These are phyloP conservation scores for Sparidentex hasta DNA, from an alignment of 2,797 vertebrate genomes.

Conservation along the genomic window DNA sequence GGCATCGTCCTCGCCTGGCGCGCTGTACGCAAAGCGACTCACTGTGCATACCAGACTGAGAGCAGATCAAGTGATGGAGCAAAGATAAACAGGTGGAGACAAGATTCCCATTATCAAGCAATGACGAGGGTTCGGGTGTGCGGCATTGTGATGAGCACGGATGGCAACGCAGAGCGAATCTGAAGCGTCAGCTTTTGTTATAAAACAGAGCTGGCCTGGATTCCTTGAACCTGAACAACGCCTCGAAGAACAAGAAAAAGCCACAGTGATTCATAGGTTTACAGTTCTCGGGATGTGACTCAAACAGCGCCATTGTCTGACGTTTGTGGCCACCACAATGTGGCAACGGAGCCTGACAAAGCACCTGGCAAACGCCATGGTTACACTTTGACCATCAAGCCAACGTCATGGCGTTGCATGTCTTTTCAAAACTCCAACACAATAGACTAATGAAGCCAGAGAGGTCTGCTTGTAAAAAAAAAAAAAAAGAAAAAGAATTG, in stretches of 20 bases:
- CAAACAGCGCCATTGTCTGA: conserved; percentile 73
- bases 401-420: conserved; percentile 43
- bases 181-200: conserved; percentile 65
- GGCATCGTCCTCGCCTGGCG: conserved; percentile 52
- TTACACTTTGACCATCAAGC: conserved; percentile 60
- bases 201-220: conserved; percentile 49
- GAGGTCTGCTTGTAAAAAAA: conserved; percentile 48
- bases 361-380: conserved; percentile 57
- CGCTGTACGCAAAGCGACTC: conserved; percentile 37
- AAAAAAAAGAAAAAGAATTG: conserved; percentile 34
- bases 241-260: conserved; percentile 58
- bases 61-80: conserved; percentile 58
- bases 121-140: conserved; percentile 46
- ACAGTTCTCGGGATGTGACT: conserved; percentile 74
- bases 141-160: conserved; percentile 49
- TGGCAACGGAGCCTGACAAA: conserved; percentile 59
- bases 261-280: conserved; percentile 71
- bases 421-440: conserved; percentile 36
- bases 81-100: conserved; percentile 76
- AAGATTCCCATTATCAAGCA: conserved; percentile 61
- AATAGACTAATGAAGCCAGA: conserved; percentile 69
- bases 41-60: conserved; percentile 62
- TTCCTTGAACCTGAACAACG: conserved; percentile 68
- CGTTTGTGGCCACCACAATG: conserved; percentile 65
- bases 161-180: conserved; percentile 46